Percentiles rank a stretch among this genome's conserved stretches.
Evolutionary conservation across 2,113 vertebrate species (phyloP).

Genomic region (Gadus chalcogrammus): DNA sequence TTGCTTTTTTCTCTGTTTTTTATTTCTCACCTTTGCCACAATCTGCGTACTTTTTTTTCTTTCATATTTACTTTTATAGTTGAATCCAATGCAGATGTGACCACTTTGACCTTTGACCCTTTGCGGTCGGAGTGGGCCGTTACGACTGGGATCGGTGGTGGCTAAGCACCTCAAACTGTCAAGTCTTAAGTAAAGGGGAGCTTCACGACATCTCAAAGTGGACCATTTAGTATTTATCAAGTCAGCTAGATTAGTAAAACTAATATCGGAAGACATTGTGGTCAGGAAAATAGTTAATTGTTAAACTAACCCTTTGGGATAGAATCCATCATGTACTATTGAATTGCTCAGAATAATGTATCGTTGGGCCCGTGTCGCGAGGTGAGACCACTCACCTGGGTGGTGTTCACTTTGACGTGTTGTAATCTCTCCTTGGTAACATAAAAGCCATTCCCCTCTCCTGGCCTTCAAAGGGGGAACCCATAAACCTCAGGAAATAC

Average conservation of each 20-base stretch:
- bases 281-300: conserved; percentile 46
- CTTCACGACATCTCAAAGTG: conserved; percentile 71
- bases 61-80: conserved; percentile 38
- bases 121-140: conserved; percentile 43
- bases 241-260: conserved; percentile 39
- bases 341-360: conserved; percentile 60
- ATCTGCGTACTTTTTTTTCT: conserved; percentile 55
- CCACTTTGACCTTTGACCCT: conserved; percentile 50
- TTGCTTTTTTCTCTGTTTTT: conserved; percentile 69
- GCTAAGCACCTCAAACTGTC: conserved; percentile 53
- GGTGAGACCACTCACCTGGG: conserved; percentile 47
- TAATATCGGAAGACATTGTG: conserved; percentile 43
- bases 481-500: conserved; percentile 80
- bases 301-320: conserved; percentile 1
- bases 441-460: conserved; percentile 79
- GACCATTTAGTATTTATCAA: conserved; percentile 56
- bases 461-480: conserved; percentile 78
- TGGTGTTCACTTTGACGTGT: conserved; percentile 71
- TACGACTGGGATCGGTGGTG: conserved; percentile 25
- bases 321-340: conserved; percentile 14
- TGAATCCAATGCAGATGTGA: conserved; percentile 56
- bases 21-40: conserved; percentile 24
- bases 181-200: conserved; percentile 60
- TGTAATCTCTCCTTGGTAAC: conserved; percentile 70
- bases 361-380: conserved; percentile 38